Evolutionary conservation across 2,888 invertebrate genomes (phyloP), one percentile per base, ranked within the genome.

Genomic region (Sacculina carcini): DNA sequence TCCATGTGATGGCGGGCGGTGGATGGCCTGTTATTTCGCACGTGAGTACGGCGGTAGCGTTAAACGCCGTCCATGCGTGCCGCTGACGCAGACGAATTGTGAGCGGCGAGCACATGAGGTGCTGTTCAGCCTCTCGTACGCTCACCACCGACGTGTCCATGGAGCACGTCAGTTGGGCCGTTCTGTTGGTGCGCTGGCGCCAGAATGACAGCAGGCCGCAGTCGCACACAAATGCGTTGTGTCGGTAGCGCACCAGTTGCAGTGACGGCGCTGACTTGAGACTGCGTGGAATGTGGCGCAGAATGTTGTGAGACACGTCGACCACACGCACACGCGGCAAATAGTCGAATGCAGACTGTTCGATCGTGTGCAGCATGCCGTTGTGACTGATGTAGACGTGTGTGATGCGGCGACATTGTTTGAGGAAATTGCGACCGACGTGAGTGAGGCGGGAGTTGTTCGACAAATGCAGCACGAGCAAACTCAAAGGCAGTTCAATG

Each of bases 21-120:
- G 56, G 56, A 28, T 51, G 40, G 31, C 55, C 55, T 4, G 55
- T 53, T n/a, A 52, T 40, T 29, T 54, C 54, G 36, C 56, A 57
- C 48, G 52, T 54, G 32, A 57, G 52, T 21, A 51, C 39, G 29
- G 53, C 55, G 40, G 54, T 53, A 34, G 47, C 51, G n/a, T 42
- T 51, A 34, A 49, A 39, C 12, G 34, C 29, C 10, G 52, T 36
- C 53, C 52, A 44, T 28, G 55, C 44, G 28, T 44, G 55, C 36
- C 46, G 38, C 32, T 51, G 28, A 48, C 54, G 55, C 21, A 24
- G 32, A 16, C 10, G 26, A n/a, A 44, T 44, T 23, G 55, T 28
- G 16, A 44, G 54, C 21, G 48, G 42, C 31, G 42, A 19, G 46
- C 56, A 56, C 29, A 38, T 24, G 23, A 54, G 40, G 38, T 32